These are phyloP conservation scores for Hyperoplus lanceolatus DNA, from an alignment of 2,797 vertebrate species.

Conservation along the genomic window DNA sequence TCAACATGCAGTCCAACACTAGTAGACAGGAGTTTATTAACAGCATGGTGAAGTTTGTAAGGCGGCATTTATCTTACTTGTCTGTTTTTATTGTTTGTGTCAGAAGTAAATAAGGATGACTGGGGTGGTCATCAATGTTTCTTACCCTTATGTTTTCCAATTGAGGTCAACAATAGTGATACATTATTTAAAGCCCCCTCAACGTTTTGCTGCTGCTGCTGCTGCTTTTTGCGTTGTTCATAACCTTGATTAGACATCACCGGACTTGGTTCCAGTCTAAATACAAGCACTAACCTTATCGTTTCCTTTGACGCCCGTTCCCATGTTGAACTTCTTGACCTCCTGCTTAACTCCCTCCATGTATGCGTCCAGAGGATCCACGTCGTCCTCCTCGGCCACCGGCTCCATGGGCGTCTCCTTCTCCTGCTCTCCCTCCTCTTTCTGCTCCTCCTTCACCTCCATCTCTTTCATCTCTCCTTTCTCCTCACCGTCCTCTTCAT, in stretches of 20 bases:
- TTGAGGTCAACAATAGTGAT: background rate
- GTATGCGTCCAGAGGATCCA: constrained; percentile 97
- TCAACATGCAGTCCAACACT: background rate
- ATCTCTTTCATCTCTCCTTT: constrained; percentile 78
- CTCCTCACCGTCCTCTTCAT: constrained; percentile 71
- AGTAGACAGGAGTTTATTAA: background rate
- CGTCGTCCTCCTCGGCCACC: constrained; percentile 90
- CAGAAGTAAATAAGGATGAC: background rate
- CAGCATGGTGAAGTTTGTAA: background rate
- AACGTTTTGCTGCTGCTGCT: too few relatives aligned
- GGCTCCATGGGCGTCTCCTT: constrained; percentile 86
- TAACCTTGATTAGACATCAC: background rate
- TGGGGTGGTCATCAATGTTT: background rate
- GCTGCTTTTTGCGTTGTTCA: background rate
- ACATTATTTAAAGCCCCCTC: background rate
- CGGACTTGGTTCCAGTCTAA: background rate
- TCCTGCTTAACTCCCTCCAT: constrained; percentile 99
- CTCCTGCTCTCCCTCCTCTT: constrained; percentile 73
- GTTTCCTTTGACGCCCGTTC: constrained; percentile 90
- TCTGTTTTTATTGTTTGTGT: background rate
- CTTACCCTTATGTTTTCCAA: too few relatives aligned
- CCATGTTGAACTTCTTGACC: constrained; percentile 99
- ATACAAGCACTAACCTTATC: constrained; percentile 89
- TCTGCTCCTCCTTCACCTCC: constrained; percentile 78
- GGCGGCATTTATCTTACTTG: background rate